Evolutionary conservation across 2,797 vertebrate species (phyloP).

Genomic region (Ispidina picta): DNA sequence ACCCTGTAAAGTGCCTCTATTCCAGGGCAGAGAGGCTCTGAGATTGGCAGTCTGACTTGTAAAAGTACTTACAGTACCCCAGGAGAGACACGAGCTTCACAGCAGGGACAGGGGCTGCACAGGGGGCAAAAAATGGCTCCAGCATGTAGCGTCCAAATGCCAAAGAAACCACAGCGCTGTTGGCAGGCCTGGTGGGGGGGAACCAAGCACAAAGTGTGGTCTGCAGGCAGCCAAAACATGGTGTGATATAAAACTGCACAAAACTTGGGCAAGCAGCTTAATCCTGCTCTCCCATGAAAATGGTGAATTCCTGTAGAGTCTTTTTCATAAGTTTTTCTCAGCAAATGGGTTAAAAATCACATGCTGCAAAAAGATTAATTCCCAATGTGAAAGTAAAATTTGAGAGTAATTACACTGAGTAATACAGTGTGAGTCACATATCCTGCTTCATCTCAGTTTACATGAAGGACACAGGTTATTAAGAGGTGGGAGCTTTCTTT

Average conservation of each 20-base stretch:
- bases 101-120: conserved; percentile 75
- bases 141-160: conserved; percentile 88
- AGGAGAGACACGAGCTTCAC: conserved; percentile 84
- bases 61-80: conserved; percentile 83
- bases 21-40: background rate
- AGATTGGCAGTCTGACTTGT: accelerated
- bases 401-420: background rate
- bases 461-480: background rate
- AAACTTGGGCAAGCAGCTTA: background rate
- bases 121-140: conserved; percentile 86
- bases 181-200: conserved; percentile 78
- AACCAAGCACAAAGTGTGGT: background rate
- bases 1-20: background rate
- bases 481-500: background rate
- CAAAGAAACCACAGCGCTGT: conserved; percentile 82
- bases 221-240: background rate
- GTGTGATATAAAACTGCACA: background rate
- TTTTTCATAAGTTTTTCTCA: background rate
- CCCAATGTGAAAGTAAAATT: background rate
- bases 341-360: background rate
- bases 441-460: background rate
- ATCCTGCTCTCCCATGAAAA: background rate
- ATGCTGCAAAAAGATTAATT: background rate
- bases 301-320: background rate
- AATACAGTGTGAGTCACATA: background rate